Percentiles rank a stretch among this genome's conserved stretches.
These are phyloP conservation scores for Lysandra bellargus DNA, from an alignment of 2,888 invertebrate species.

Conservation along the genomic window DNA sequence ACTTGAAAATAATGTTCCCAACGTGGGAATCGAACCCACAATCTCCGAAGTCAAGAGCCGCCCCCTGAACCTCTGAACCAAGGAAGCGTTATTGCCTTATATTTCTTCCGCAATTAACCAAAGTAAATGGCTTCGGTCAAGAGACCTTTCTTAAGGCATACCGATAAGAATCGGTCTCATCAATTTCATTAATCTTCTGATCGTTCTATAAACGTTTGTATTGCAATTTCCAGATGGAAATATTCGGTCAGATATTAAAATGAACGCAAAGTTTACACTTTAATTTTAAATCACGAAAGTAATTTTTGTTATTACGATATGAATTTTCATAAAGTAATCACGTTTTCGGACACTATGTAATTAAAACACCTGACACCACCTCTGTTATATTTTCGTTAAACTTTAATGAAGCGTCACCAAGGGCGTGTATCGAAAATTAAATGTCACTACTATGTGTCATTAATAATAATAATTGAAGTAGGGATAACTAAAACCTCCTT, in stretches of 20 bases:
- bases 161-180: background rate
- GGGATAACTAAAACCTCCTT: background rate
- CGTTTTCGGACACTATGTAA: conserved; percentile 14
- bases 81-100: background rate
- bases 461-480: background rate
- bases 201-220: background rate
- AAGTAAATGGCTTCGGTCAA: background rate
- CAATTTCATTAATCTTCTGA: background rate
- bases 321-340: conserved; percentile 17
- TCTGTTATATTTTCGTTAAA: conserved; percentile 14
- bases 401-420: background rate
- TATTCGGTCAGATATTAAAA: background rate
- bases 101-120: background rate
- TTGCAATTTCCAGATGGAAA: conserved; percentile 7
- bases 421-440: background rate
- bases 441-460: background rate
- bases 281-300: conserved; percentile 5
- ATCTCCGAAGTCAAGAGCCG: background rate
- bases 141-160: too few relatives aligned
- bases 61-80: too few relatives aligned
- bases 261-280: background rate
- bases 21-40: too few relatives aligned
- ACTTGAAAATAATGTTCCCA: too few relatives aligned
- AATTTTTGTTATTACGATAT: conserved; percentile 16
- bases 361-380: conserved; percentile 14